Evolutionary conservation across 2,797 vertebrate species (phyloP), one percentile per base, ranked within the genome.

Genomic region (Poecilia wingei): DNA sequence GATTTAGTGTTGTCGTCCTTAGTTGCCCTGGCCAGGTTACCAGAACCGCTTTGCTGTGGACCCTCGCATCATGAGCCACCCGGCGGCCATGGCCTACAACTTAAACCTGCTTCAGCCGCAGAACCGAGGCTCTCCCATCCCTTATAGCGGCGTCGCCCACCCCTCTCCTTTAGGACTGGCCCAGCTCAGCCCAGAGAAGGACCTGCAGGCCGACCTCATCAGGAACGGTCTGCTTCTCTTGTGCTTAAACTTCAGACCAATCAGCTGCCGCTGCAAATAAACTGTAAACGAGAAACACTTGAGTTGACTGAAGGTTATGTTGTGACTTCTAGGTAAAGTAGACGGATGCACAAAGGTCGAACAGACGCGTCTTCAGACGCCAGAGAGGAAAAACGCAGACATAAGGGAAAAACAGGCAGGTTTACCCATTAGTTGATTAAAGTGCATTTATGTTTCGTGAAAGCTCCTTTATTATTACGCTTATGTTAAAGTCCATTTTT

Each of bases 21-120:
- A 99, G 98, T 95, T 99, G 86, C 97, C 98, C 0, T 99, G 98
- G 98, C 96, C 97, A 43, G 96, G 97, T 86, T 99, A 99, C 93
- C 98, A 98, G 96, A 97, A 97, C 93, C 98, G 98, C 88, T 99
- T 99, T 92, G 95, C 98, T 68, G 96, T 99, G 89, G 98, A 99
- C 89, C 98, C 98, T 88, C 97, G 98, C 75, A 94, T 99, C 91
- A 97, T 99, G 95, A 98, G 95, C 84, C 98, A 99, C 84, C 98
- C 97, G 80, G 98, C 98, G 84, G 97, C 98, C 33, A 96, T 99
- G 97, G 95, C 98, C 72, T 99, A 99, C 94, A 99, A 98, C 88
- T 97, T 99, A 91, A 99, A 99, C 93, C 95, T 99, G 82, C 92
- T 99, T 80, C 98, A 98, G 89, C 95, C 97, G 7, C 97, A 98